Conservation (phyloP, 23 tunicate species). For the Botrylloides violaceus region DNA sequence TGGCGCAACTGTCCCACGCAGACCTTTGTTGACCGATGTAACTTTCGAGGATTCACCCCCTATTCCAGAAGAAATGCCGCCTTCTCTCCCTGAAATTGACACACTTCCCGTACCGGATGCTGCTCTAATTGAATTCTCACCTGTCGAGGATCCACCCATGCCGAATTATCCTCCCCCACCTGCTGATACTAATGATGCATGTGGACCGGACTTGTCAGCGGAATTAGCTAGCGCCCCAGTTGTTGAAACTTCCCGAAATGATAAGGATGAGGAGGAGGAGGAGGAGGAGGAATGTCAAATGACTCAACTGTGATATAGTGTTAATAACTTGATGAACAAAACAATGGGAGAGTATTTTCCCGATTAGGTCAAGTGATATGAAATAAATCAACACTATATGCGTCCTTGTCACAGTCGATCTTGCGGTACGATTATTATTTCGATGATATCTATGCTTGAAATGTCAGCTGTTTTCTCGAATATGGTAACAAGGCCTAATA, state of each 20-base stretch:
- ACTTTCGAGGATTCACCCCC: neutral
- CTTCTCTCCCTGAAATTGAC: constrained; percentile 12
- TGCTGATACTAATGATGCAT: neutral
- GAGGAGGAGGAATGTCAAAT: constrained; percentile 15
- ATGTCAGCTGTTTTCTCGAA: too few species aligned
- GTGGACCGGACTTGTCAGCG: neutral
- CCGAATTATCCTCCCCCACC: constrained; percentile 64
- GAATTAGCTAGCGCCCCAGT: constrained; percentile 7
- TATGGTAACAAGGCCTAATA: too few species aligned
- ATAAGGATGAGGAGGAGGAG: constrained; percentile 16
- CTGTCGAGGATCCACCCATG: constrained; percentile 34
- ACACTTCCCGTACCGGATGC: neutral
- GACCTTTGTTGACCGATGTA: neutral
- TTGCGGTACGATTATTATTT: too few species aligned
- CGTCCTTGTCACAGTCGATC: too few species aligned
- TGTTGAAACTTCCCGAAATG: neutral
- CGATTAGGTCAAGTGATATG: too few species aligned
- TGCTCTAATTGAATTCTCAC: constrained; percentile 13
- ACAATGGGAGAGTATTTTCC: too few species aligned
- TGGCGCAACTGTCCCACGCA: neutral
- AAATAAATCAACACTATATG: too few species aligned
- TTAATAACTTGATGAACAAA: too few species aligned
- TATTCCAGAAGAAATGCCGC: constrained; percentile 4
- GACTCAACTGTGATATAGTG: constrained; percentile 6
- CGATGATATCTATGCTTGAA: too few species aligned